Evolutionary conservation across 2,797 vertebrate species (phyloP), one percentile per base, ranked within the genome.

Genomic region (Fistularia commersonii): DNA sequence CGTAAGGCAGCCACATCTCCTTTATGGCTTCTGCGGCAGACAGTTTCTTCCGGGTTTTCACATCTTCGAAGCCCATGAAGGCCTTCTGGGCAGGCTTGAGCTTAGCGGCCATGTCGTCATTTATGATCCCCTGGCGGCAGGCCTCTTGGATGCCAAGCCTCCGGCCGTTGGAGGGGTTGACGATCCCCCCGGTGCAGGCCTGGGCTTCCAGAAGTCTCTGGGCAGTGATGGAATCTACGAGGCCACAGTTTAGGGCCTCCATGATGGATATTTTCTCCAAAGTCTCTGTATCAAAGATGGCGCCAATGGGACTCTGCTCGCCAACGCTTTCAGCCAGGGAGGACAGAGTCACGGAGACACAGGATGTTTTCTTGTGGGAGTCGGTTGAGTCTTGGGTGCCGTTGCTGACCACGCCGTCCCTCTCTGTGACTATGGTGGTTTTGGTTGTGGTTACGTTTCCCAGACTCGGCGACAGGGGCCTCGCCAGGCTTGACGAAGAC

Each of bases 171-270:
- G 73, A 83, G 0, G 95, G 97, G 64, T 94, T 89, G 54, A 99
- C 86, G 45, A 99, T 91, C 45, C 97, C 97, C 0, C 97, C 97
- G 0, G 95, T 98, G 81, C 96, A 98, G 34, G 93, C 93, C 80
- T 99, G 97, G 41, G 96, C 97, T 76, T 99, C 97, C 9, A 98
- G 87, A 11, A 99, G 86, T 52, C 95, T 90, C 66, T 96, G 96
- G 1, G 92, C 93, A 0, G 95, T 97, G 80, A 99, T 95, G 43
- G 90, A 91, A 63, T 99, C 97, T 12, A 99, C 82, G 0, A 99
- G 90, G 61, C 91, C 93, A 46, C 93, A 82, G 64, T 92, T 89
- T 35, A 93, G 82, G 8, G 92, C 94, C 66, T 96, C 94, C 0
- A 80, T 85, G 53, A 99, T 85, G 0, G 93, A 92, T 72, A 98